Percentiles rank a stretch among this genome's conserved stretches.
Conservation (phyloP, 64 coral and sea anemone species). For the Cladopsammia gracilis region DNA sequence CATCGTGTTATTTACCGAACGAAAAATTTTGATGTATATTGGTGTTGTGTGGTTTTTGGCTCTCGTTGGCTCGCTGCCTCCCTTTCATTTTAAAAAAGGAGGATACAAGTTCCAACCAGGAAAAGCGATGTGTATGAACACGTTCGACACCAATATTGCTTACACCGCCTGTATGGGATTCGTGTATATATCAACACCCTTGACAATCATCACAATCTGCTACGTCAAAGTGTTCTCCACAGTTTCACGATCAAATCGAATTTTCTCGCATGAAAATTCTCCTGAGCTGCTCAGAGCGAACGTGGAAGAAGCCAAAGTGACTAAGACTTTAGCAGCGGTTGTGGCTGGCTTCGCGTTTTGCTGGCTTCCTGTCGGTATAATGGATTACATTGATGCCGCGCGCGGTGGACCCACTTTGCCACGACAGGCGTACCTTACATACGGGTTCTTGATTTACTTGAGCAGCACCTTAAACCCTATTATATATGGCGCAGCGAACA, state of each 20-base stretch:
- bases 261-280: slow-evolving; percentile 28
- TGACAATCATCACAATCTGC: slow-evolving; percentile 43
- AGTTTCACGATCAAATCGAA: slow-evolving; percentile 12
- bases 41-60: slow-evolving; percentile 30
- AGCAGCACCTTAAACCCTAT: slow-evolving; percentile 72
- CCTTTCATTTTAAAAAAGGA: slow-evolving; percentile 30
- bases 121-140: slow-evolving; percentile 63
- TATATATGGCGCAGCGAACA: slow-evolving; percentile 64
- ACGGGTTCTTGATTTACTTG: slow-evolving; percentile 58
- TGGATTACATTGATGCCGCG: slow-evolving; percentile 56
- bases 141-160: slow-evolving; percentile 43
- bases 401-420: slow-evolving; percentile 47
- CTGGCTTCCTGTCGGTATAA: slow-evolving; percentile 62
- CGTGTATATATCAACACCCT: slow-evolving; percentile 40
- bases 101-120: slow-evolving; percentile 54
- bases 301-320: slow-evolving; percentile 71
- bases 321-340: slow-evolving; percentile 61
- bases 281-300: slow-evolving; percentile 25
- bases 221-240: slow-evolving; percentile 55
- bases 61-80: slow-evolving; percentile 44
- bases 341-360: slow-evolving; percentile 56
- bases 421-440: slow-evolving; percentile 62
- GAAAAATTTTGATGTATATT: slow-evolving; percentile 51
- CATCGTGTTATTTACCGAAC: slow-evolving; percentile 26
- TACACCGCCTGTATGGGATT: slow-evolving; percentile 44